phyloP scores from a whole-genome alignment of 1,140 invertebrate species.

The Megalopta genalis region DNA sequence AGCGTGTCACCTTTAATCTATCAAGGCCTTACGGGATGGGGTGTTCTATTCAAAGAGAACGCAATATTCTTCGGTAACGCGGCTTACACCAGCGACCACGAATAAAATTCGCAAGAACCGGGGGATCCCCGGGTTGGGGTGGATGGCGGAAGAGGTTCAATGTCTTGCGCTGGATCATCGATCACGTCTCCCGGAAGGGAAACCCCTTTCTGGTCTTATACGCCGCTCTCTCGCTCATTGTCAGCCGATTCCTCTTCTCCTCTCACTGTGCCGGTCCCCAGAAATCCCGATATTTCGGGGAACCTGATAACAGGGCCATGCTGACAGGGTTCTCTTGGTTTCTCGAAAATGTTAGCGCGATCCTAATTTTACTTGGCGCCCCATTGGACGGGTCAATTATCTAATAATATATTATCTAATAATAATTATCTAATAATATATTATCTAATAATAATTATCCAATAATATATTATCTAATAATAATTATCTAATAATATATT shows the following conservation, averaged over 20 bases:
- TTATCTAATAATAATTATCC: too few species aligned
- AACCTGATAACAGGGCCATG: conserved; percentile 50
- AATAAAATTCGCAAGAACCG: conserved; percentile 53
- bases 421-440: too few species aligned
- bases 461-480: too few species aligned
- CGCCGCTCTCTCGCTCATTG: conserved; percentile 61
- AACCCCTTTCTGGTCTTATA: conserved; percentile 56
- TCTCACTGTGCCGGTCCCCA: not conserved
- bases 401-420: too few species aligned
- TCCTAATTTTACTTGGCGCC: too few species aligned
- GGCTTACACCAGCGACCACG: conserved; percentile 20
- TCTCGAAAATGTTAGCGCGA: too few species aligned
- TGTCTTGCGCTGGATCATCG: conserved; percentile 69
- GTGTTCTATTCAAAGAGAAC: conserved; percentile 39
- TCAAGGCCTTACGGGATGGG: conserved; percentile 27
- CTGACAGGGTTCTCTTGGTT: conserved; percentile 39
- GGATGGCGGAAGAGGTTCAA: conserved; percentile 26
- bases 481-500: too few species aligned
- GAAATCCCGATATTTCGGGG: conserved; percentile 30
- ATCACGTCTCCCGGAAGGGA: conserved; percentile 59
- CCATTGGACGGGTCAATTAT: too few species aligned
- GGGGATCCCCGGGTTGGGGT: conserved; percentile 2
- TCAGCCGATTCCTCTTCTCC: conserved; percentile 57
- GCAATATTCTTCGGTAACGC: conserved; percentile 37
- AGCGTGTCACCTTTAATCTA: conserved; percentile 41